phyloP scores from a whole-genome alignment of 2,797 vertebrate genomes.

The Pelodytes ibericus region DNA sequence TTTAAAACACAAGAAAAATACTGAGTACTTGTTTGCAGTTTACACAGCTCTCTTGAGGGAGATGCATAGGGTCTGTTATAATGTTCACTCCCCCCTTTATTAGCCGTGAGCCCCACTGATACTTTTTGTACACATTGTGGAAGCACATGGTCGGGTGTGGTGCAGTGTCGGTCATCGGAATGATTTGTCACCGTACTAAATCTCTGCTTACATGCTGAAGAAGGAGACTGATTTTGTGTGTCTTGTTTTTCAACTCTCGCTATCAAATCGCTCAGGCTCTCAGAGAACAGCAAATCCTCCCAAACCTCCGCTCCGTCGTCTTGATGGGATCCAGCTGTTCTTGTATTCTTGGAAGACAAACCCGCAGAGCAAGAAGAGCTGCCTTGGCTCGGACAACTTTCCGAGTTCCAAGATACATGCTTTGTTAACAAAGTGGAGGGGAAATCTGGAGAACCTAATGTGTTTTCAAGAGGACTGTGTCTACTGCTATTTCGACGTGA shows the following conservation, averaged over 20 bases:
- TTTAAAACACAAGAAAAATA: neutral
- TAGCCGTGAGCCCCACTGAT: too few species aligned
- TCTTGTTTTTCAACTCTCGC: constrained; percentile 62
- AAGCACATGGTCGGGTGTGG: too few species aligned
- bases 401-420: neutral
- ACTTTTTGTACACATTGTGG: too few species aligned
- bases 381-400: constrained; percentile 37
- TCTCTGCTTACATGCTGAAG: neutral
- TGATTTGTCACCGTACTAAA: neutral
- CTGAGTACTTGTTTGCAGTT: too few species aligned
- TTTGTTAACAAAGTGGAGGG: constrained; percentile 11
- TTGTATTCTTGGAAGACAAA: neutral
- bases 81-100: neutral
- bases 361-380: neutral
- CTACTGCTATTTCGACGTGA: constrained; percentile 28
- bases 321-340: constrained; percentile 40
- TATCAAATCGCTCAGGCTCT: constrained; percentile 74
- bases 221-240: constrained; percentile 25
- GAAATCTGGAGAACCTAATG: constrained; percentile 44
- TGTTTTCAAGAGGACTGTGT: constrained; percentile 41
- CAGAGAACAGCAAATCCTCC: constrained; percentile 75
- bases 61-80: too few species aligned
- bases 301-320: constrained; percentile 57
- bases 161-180: constrained; percentile 28
- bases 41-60: too few species aligned